Base-by-base conservation (phyloP, 2,888 invertebrate genomes). In the Drosophila neotestacea region DNA sequence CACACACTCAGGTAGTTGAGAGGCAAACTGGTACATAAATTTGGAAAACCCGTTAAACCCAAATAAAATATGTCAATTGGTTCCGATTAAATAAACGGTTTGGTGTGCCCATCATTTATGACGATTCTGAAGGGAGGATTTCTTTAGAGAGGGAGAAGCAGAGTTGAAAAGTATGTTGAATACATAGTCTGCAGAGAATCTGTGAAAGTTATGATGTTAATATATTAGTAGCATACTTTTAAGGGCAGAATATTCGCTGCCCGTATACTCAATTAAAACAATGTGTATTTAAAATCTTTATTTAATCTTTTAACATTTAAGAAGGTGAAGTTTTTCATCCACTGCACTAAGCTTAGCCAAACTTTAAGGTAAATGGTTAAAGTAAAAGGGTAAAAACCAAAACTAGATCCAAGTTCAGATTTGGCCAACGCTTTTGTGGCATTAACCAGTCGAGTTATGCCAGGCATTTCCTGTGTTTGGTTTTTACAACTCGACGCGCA, bases 51-150 rank as follows among this genome's bases (percentile, higher is more conserved):
- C 60, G 58, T 73, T 77, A 44, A 47, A 42, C 61, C 52, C 22
- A 51, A 61, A 70, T 64, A 78, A 78, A 65, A 73, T 78, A 73
- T 78, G 69, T 59, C 69, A 73, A 76, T 73, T 78, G 76, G 56
- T 65, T 44, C 13, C 16, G 34, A 36, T 63, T 42, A 11, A 61
- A 64, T 54, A 64, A 73, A 73, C 55, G 73, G 50, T 51, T 44
- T 9, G 52, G 42, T 56, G 16, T 22, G 39, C 39, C 28, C 16
- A 58, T 38, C 22, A 47, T 39, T 44, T 22, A 13, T 4, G 36
- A 38, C 36, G 6, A 4, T 41, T 27, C 22, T 2, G 0, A 22
- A 4, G 38, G 36, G 11, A 38, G n/a, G 11, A 16, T 36, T 47
- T 47, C 13, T 13, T 22, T 22, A 11, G 1, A 34, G 6, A 6